Evolutionary conservation across 2,797 vertebrate genomes (phyloP).

Genomic region (Lepilemur ruficaudatus): DNA sequence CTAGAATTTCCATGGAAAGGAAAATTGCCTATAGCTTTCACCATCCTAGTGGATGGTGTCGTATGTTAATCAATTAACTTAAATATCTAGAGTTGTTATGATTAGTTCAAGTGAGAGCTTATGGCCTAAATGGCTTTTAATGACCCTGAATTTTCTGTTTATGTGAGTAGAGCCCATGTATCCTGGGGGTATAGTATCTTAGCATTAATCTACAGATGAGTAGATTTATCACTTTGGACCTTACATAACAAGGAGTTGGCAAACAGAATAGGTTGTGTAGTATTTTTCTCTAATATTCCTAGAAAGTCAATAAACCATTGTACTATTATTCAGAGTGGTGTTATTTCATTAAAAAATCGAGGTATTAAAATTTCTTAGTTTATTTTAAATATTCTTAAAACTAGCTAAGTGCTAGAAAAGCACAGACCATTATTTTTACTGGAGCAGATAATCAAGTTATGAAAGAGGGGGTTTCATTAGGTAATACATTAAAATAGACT

Average conservation of each 20-base stretch:
- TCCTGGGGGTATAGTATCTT: neutral
- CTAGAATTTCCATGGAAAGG: conserved; percentile 6
- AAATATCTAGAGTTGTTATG: neutral
- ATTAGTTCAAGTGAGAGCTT: conserved; percentile 18
- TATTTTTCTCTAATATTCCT: conserved; percentile 39
- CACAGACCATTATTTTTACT: conserved; percentile 34
- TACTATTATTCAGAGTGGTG: conserved; percentile 32
- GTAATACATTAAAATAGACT: conserved; percentile 60
- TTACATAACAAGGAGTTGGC: neutral
- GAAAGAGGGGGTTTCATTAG: conserved; percentile 47
- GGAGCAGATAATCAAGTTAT: conserved; percentile 56
- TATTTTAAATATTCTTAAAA: conserved; percentile 51
- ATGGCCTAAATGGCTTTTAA: conserved; percentile 31
- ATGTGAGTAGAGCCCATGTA: neutral
- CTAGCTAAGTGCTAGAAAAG: conserved; percentile 32
- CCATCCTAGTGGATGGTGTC: neutral
- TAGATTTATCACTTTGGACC: conserved; percentile 16
- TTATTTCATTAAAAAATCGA: conserved; percentile 53
- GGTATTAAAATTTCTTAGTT: conserved; percentile 43
- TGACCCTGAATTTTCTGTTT: conserved; percentile 39
- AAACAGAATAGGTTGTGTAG: conserved; percentile 39
- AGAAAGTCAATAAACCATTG: conserved; percentile 18
- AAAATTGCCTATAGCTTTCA: conserved; percentile 4
- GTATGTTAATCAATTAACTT: conserved; percentile 2
- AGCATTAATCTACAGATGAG: neutral